A percentile compares a stretch with the other conserved stretches of the same genome.
Conservation (phyloP, 2,797 vertebrate genomes). For the Xerus rutilus region DNA sequence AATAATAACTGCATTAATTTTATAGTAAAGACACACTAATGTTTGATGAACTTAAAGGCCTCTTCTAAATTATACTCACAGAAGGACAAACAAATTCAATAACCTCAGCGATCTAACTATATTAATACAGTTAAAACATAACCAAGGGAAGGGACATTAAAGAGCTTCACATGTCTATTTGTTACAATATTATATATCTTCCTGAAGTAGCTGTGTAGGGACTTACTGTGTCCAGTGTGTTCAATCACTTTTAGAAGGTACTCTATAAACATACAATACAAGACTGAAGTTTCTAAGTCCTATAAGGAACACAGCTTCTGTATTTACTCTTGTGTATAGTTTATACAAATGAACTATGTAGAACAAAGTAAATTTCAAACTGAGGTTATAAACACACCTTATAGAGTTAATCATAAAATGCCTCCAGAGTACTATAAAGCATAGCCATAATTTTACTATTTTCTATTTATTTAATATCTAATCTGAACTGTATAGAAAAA, state of each 20-base stretch:
- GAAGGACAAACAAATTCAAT: conserved; percentile 62
- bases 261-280: conserved; percentile 13
- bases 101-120: conserved; percentile 4
- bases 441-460: conserved; percentile 92
- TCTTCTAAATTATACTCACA: conserved; percentile 34
- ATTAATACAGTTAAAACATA: conserved; percentile 55
- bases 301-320: conserved; percentile 74
- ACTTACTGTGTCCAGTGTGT: neutral
- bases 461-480: conserved; percentile 89
- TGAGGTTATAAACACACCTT: conserved; percentile 92
- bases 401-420: conserved; percentile 91
- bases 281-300: conserved; percentile 60
- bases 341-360: conserved; percentile 82
- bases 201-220: conserved; percentile 18
- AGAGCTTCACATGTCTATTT: conserved; percentile 57
- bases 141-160: conserved; percentile 22
- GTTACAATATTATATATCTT: conserved; percentile 51
- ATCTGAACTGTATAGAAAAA: conserved; percentile 87
- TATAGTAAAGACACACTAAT: conserved; percentile 38
- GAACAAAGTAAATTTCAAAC: conserved; percentile 83
- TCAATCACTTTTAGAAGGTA: conserved; percentile 69
- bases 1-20: conserved; percentile 61
- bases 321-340: conserved; percentile 82
- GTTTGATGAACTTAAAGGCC: conserved; percentile 66
- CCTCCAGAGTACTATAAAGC: conserved; percentile 93